These are phyloP conservation scores for Megaceryle alcyon DNA, from an alignment of 2,797 vertebrate genomes.

Conservation along the genomic window DNA sequence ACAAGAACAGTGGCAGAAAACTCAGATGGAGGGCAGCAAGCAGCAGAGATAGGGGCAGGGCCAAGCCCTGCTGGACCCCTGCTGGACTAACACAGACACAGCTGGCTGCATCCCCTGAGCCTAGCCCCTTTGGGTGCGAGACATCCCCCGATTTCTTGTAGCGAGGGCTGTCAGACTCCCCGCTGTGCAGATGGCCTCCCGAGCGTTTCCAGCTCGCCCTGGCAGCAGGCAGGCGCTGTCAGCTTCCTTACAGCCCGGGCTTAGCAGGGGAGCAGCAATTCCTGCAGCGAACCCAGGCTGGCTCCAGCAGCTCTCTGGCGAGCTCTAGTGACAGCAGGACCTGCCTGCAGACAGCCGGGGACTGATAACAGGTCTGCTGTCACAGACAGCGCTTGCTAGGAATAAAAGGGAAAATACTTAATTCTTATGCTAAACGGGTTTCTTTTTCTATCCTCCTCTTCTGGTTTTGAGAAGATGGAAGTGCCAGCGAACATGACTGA, in stretches of 20 bases:
- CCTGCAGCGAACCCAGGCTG: not conserved
- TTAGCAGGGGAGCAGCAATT: not conserved
- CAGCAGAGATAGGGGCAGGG: not conserved
- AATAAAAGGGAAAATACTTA: not conserved
- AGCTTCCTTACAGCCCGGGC: accelerated
- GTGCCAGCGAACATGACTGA: accelerated
- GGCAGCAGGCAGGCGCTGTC: not conserved
- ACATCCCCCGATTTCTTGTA: accelerated
- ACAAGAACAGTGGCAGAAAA: not conserved
- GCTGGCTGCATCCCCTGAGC: not conserved
- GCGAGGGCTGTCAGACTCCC: not conserved
- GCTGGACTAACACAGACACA: too few species aligned
- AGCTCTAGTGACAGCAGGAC: constrained; percentile 38
- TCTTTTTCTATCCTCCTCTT: not conserved
- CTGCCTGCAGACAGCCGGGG: not conserved
- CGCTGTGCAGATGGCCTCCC: not conserved
- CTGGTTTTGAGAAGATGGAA: not conserved
- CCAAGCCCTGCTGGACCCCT: not conserved
- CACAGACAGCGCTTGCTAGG: not conserved
- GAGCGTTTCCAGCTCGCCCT: not conserved
- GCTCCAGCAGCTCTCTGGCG: constrained; percentile 56
- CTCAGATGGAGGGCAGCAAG: not conserved
- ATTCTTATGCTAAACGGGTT: not conserved
- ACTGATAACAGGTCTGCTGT: not conserved
- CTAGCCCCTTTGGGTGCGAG: not conserved